phyloP scores from a whole-genome alignment of 2,888 invertebrate genomes.

The Chrysotoxum bicinctum region DNA sequence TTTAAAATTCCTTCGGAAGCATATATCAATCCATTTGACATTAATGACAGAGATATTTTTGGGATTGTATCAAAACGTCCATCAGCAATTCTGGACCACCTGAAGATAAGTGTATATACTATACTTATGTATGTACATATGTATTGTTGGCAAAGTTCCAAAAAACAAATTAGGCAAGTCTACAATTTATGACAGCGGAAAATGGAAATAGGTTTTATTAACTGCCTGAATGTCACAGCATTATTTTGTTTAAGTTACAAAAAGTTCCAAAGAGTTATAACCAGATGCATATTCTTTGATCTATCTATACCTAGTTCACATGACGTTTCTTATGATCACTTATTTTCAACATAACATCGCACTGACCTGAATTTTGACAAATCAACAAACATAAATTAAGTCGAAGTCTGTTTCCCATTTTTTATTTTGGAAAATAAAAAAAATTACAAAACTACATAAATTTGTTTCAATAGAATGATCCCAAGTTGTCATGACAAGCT shows the following conservation, averaged over 20 bases:
- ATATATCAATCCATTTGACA: constrained; percentile 20
- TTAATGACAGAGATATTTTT: constrained; percentile 25
- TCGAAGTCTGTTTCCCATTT: constrained; percentile 12
- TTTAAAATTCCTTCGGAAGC: neutral
- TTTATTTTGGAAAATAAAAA: neutral
- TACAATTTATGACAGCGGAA: neutral
- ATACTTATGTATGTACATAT: too few relatives aligned
- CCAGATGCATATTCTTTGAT: neutral
- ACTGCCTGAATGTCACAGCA: neutral
- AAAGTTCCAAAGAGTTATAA: constrained; percentile 25
- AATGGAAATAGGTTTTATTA: constrained; percentile 12
- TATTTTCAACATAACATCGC: neutral
- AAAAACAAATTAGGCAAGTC: constrained; percentile 1
- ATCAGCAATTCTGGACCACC: constrained; percentile 32
- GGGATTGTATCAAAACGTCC: constrained; percentile 8
- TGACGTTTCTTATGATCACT: constrained; percentile 9
- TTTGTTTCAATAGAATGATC: constrained; percentile 16
- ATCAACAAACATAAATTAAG: constrained; percentile 37
- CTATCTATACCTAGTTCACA: neutral
- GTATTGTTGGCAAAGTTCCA: constrained; percentile 11
- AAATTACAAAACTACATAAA: constrained; percentile 43
- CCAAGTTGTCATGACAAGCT: constrained; percentile 37
- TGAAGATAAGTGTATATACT: too few relatives aligned
- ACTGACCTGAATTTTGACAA: constrained; percentile 37
- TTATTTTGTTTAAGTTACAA: neutral